Conservation (phyloP, 2,113 vertebrate species). For the Nematolebias whitei region DNA sequence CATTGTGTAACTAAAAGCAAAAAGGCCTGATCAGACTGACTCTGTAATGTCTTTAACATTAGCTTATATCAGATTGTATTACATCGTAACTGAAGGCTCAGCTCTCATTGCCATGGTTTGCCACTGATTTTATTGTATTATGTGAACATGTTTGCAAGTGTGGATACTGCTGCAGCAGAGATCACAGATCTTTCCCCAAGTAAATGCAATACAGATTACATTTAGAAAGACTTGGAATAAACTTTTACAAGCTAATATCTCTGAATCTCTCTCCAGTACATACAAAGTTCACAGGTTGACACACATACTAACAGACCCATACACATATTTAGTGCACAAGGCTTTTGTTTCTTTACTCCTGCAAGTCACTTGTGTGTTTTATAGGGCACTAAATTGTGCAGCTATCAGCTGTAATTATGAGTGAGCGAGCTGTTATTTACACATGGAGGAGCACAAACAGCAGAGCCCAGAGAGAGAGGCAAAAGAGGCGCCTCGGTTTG, state of each 20-base stretch:
- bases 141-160: conserved; percentile 8
- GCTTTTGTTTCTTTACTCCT: conserved; percentile 14
- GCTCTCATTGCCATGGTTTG: too few species aligned
- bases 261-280: conserved; percentile 1
- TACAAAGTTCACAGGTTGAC: not conserved
- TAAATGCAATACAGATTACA: conserved; percentile 59
- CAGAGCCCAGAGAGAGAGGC: conserved; percentile 41
- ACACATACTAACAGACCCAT: not conserved
- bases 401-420: conserved; percentile 75
- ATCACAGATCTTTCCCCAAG: conserved; percentile 64
- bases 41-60: too few species aligned
- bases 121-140: too few species aligned
- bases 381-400: conserved; percentile 35
- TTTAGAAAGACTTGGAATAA: conserved; percentile 53
- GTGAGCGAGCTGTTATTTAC: conserved; percentile 61
- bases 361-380: conserved; percentile 29
- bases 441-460: conserved; percentile 68
- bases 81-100: too few species aligned
- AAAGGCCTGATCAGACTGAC: too few species aligned
- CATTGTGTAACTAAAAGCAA: too few species aligned
- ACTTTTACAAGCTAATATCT: conserved; percentile 46
- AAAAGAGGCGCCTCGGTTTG: conserved; percentile 10
- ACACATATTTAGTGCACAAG: conserved; percentile 8
- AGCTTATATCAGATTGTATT: too few species aligned
- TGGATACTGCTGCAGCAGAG: conserved; percentile 20